Percentiles rank a stretch among this genome's conserved stretches.
Evolutionary conservation across 1,140 invertebrate genomes (phyloP).

Genomic region (Achroia grisella): DNA sequence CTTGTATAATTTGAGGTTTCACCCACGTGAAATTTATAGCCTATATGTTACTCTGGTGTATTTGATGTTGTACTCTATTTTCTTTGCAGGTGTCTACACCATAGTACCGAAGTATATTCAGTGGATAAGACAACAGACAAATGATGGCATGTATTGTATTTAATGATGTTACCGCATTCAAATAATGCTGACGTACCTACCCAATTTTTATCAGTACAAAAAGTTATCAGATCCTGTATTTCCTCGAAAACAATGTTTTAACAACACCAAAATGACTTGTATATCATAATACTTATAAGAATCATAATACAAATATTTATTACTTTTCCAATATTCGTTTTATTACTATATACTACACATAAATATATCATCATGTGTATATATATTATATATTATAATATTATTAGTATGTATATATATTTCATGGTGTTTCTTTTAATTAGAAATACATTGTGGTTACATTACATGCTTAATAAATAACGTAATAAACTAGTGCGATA

Average conservation of each 20-base stretch:
- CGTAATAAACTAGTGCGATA: constrained; percentile 6
- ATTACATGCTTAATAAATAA: constrained; percentile 8
- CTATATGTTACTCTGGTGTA: background rate
- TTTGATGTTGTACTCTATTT: constrained; percentile 20
- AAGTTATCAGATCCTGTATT: no score
- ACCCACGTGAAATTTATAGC: no score
- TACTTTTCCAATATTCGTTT: no score
- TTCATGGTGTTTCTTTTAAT: background rate
- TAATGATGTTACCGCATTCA: constrained; percentile 6
- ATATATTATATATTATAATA: background rate
- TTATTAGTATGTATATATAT: background rate
- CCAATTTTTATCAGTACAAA: no score
- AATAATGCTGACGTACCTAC: no score
- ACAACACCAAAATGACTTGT: no score
- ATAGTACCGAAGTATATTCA: constrained; percentile 66
- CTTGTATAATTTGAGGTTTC: background rate
- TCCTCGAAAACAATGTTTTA: no score
- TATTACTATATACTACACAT: no score
- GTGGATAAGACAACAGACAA: constrained; percentile 70
- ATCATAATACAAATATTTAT: no score
- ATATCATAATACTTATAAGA: no score
- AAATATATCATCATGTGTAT: background rate
- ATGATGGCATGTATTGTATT: constrained; percentile 48
- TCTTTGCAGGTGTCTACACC: constrained; percentile 71
- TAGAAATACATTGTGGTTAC: background rate